Conservation (phyloP, 2,888 invertebrate genomes). For the Temnothorax unifasciatus region DNA sequence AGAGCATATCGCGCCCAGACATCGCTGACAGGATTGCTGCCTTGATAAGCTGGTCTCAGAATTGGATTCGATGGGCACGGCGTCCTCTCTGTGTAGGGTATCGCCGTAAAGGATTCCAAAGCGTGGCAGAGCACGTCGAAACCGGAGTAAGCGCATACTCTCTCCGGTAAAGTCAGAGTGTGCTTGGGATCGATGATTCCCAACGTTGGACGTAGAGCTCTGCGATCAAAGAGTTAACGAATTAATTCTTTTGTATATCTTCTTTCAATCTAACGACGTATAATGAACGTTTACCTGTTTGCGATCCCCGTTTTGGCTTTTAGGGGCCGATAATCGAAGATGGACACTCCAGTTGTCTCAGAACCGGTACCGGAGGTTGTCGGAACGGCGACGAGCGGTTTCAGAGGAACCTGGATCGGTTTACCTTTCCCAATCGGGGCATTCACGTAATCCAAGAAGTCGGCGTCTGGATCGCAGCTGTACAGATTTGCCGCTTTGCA, state of each 20-base stretch:
- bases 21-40: conserved; percentile 96
- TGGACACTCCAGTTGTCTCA: conserved; percentile 95
- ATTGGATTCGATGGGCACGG: conserved; percentile 93
- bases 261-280: neutral
- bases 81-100: conserved; percentile 93
- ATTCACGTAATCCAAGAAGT: conserved; percentile 95
- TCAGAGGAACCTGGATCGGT: conserved; percentile 90
- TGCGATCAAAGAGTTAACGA: conserved; percentile 68
- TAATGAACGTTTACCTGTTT: conserved; percentile 84
- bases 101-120: conserved; percentile 95
- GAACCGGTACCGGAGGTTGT: conserved; percentile 97
- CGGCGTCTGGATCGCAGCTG: conserved; percentile 92
- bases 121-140: conserved; percentile 98
- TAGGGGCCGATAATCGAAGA: conserved; percentile 94
- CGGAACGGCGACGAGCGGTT: conserved; percentile 96
- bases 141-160: conserved; percentile 92
- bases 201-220: conserved; percentile 92
- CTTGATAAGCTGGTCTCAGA: conserved; percentile 94
- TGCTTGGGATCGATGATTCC: conserved; percentile 96
- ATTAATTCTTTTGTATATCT: conserved; percentile 8
- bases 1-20: conserved; percentile 96
- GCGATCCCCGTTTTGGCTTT: conserved; percentile 96
- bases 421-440: conserved; percentile 94
- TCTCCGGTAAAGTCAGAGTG: conserved; percentile 93
- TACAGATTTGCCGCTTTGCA: conserved; percentile 97